Base-by-base conservation (phyloP, 2,797 vertebrate genomes). In the Dicrostonyx torquatus region DNA sequence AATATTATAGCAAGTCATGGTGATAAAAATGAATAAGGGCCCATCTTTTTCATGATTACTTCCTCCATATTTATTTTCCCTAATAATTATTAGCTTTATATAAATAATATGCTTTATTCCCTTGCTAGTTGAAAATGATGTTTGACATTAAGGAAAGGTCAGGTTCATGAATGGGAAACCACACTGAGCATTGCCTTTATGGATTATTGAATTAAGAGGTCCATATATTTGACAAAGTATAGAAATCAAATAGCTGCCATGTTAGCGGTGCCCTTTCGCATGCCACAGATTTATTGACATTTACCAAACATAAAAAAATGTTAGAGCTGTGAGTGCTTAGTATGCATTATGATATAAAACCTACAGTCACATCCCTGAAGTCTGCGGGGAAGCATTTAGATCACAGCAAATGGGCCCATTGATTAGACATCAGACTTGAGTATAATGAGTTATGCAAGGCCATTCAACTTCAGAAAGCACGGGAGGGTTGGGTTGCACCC, bases 101-200 rank as follows among this genome's bases (percentile, higher is more conserved):
- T 95, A 98, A 98, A 98, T 98, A 98, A 98, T 98, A 97, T 66
- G 97, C 96, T 98, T 97, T 97, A 97, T 98, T 98, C 97, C 97
- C 97, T 96, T 96, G 97, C 91, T 97, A 96, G 97, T 97, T 76
- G 91, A 97, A 98, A 98, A 98, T 97, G 93, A 93, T 97, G 97
- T 97, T 97, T 98, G 98, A 98, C 97, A 98, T 98, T 98, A 98
- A 97, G 94, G 97, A 98, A 98, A 98, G 98, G 98, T 98, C 98
- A 98, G 96, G 96, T 98, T 98, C 97, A 95, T 97, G 96, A 95
- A 94, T 96, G 95, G 94, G 96, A 98, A 98, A 97, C 98, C 98
- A 97, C 98, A 98, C 97, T 96, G 97, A 93, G 97, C 96, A 98
- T 98, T 98, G 97, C 97, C 98, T 98, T 98, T 98, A 98, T 97